Evolutionary conservation across 2,113 vertebrate species (phyloP).

Genomic region (Oophaga pumilio): DNA sequence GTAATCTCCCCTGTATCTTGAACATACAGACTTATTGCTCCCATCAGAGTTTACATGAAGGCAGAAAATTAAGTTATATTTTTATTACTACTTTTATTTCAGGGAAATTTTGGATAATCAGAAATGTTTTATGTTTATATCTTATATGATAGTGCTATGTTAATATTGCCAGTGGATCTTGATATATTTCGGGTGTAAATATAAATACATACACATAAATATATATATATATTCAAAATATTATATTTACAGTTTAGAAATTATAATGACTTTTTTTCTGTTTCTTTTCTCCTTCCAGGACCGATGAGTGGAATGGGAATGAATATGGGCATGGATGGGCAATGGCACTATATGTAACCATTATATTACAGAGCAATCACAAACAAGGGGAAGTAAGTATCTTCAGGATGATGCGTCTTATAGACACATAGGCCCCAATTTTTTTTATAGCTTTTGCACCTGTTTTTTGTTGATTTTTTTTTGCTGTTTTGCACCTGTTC

Average conservation of each 20-base stretch:
- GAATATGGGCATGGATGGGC: constrained; percentile 99
- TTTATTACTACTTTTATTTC: background rate
- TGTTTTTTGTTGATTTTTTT: no score
- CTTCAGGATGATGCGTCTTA: constrained; percentile 22
- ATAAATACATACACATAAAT: no score
- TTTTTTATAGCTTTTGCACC: no score
- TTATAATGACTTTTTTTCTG: background rate
- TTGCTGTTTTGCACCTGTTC: no score
- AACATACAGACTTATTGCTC: background rate
- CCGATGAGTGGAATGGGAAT: constrained; percentile 99
- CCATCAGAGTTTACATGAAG: background rate
- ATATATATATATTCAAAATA: no score
- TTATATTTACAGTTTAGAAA: background rate
- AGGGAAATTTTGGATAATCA: background rate
- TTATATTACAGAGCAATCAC: constrained; percentile 92
- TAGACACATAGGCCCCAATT: background rate
- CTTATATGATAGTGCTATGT: background rate
- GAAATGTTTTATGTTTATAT: background rate
- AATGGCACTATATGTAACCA: constrained; percentile 99
- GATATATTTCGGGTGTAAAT: no score
- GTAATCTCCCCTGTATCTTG: background rate
- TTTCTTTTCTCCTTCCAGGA: constrained; percentile 78
- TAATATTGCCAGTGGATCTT: background rate
- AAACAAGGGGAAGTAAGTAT: constrained; percentile 99
- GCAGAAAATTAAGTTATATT: background rate